Conservation (phyloP, 2,888 invertebrate genomes). For the Crocallis elinguaria region DNA sequence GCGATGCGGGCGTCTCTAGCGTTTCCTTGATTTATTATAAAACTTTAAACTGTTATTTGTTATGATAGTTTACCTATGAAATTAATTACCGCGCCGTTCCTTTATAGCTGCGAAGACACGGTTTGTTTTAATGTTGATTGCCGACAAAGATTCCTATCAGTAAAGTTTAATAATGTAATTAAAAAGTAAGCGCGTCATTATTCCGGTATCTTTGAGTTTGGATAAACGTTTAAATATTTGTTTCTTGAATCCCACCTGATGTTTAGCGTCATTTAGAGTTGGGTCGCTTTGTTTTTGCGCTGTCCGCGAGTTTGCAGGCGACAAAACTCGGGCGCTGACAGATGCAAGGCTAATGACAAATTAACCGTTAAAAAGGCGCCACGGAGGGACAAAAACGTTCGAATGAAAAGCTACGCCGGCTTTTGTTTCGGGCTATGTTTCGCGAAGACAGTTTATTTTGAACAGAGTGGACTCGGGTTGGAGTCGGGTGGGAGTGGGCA, state of each 20-base stretch:
- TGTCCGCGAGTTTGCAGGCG: conserved; percentile 50
- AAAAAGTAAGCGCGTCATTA: conserved; percentile 31
- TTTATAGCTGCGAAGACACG: conserved; percentile 31
- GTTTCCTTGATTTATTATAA: conserved; percentile 40
- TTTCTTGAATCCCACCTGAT: conserved; percentile 27
- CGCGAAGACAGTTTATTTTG: conserved; percentile 67
- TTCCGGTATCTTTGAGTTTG: conserved; percentile 14
- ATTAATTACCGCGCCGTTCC: conserved; percentile 38
- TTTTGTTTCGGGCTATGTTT: conserved; percentile 64
- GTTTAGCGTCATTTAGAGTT: conserved; percentile 43
- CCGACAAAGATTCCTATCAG: conserved; percentile 32
- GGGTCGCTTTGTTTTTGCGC: conserved; percentile 51
- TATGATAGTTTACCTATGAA: conserved; percentile 41
- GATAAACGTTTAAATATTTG: conserved; percentile 16
- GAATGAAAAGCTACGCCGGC: conserved; percentile 58
- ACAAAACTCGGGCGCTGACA: conserved; percentile 66
- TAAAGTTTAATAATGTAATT: conserved; percentile 35
- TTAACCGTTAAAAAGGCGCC: conserved; percentile 71
- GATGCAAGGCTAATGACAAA: conserved; percentile 77
- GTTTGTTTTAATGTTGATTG: conserved; percentile 34
- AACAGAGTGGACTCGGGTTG: conserved; percentile 42
- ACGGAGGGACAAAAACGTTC: conserved; percentile 53
- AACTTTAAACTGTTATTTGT: conserved; percentile 42
- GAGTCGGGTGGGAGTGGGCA: conserved; percentile 26
- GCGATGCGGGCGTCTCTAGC: conserved; percentile 26